A percentile compares a stretch with the other conserved stretches of the same genome.
phyloP scores from a whole-genome alignment of 2,888 invertebrate species.

The Aquatica leii region DNA sequence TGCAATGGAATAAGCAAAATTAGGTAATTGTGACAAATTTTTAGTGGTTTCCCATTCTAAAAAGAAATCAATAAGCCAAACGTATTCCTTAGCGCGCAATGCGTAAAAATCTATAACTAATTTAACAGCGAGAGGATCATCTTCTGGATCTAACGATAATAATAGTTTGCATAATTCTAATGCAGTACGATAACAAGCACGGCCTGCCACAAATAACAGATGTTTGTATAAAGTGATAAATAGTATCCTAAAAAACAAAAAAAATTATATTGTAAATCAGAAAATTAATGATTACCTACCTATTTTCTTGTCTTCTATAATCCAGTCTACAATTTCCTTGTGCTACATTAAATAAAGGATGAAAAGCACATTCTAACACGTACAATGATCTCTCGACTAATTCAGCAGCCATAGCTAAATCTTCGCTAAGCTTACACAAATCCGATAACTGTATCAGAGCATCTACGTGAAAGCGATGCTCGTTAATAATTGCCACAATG shows the following conservation, averaged over 20 bases:
- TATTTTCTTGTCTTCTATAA: slow-evolving; percentile 83
- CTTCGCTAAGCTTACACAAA: slow-evolving; percentile 80
- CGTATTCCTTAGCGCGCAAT: slow-evolving; percentile 75
- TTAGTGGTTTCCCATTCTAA: slow-evolving; percentile 68
- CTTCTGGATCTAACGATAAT: slow-evolving; percentile 77
- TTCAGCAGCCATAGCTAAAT: slow-evolving; percentile 79
- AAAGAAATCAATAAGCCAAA: slow-evolving; percentile 67
- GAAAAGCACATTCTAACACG: slow-evolving; percentile 79
- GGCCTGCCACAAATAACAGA: slow-evolving; percentile 76
- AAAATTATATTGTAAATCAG: slow-evolving; percentile 20
- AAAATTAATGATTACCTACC: slow-evolving; percentile 57
- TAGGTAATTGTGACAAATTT: slow-evolving; percentile 84
- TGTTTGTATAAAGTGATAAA: slow-evolving; percentile 85
- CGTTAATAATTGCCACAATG: slow-evolving; percentile 76
- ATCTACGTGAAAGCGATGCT: slow-evolving; percentile 83
- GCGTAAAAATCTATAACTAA: slow-evolving; percentile 86
- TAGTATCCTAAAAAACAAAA: slow-evolving; percentile 67
- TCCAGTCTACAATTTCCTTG: slow-evolving; percentile 78
- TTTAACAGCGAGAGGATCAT: slow-evolving; percentile 79
- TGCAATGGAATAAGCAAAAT: slow-evolving; percentile 84
- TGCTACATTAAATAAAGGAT: slow-evolving; percentile 80
- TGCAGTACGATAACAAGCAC: slow-evolving; percentile 87
- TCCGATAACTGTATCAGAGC: slow-evolving; percentile 82
- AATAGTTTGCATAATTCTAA: slow-evolving; percentile 86
- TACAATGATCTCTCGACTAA: slow-evolving; percentile 81